Base-by-base conservation (phyloP, 1,140 invertebrate genomes). In the Anastrepha obliqua region DNA sequence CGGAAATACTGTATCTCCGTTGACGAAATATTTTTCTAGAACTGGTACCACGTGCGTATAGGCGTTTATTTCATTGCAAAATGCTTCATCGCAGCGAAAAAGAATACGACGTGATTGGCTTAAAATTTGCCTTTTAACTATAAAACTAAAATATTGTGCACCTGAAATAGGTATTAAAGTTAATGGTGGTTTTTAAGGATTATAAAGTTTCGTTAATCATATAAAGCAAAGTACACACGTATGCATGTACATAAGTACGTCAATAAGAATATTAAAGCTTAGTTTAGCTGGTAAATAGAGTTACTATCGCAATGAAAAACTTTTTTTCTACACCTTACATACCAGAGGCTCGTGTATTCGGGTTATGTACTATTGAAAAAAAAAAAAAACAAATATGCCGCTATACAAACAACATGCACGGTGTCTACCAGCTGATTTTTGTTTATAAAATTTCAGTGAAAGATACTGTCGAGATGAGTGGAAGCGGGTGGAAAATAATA, bases 111-210 rank as follows among this genome's bases (percentile, higher is more conserved):
- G 90, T 1, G 91, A 91, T 86, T 90, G 89, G 86, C 91, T 93
- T 51, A 91, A 87, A 88, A 93, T 92, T 89, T 93, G 92, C 11
- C 92, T 89, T 88, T 93, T 93, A 9, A 93, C 89, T 59, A 93
- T 93, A 9, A 93, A 87, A 20, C 74, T 87, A 65, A 88, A 47
- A 74, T 39, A 44, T 44, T 78, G 44, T 39, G 67, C 5, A 78
- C 55, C 87, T 87, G 87, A 20, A 87, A 87, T 29, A 29, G 29
- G 29, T 29, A 29, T 29, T 29, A 1, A 29, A 6, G 64, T 62
- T 1, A 60, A 17, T 15, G 29, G 6, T 8, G 9, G 20, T 1
- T 47, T 74, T 42, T n/a, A 74, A 74, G 29, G 0, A 62, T n/a
- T 20, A 29, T 20, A 78, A 42, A 39, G n/a, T 20, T 11, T 0